These are phyloP conservation scores for Catocala sponsa DNA, from an alignment of 2,888 invertebrate species.

Conservation along the genomic window DNA sequence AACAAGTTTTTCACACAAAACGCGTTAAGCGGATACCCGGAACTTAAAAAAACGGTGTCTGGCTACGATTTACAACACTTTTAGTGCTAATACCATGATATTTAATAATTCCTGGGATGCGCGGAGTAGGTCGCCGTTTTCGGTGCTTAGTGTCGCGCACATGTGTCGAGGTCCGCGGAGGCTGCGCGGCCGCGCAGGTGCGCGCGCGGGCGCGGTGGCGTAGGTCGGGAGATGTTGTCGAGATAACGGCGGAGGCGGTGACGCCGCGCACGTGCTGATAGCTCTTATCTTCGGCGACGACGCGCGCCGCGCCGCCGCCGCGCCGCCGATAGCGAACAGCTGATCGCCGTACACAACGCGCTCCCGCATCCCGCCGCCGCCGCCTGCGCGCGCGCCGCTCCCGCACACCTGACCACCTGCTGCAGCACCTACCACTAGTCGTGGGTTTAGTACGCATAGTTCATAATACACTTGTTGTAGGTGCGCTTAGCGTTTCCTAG, in stretches of 20 bases:
- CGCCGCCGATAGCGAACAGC: slow-evolving; percentile 46
- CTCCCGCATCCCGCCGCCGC: slow-evolving; percentile 10
- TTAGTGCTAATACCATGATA: slow-evolving; percentile 68
- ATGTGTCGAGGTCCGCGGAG: slow-evolving; percentile 20
- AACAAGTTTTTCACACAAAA: slow-evolving; percentile 54
- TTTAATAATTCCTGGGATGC: slow-evolving; percentile 70
- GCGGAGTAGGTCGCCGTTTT: slow-evolving; percentile 7
- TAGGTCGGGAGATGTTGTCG: slow-evolving; percentile 65
- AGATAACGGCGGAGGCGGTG: slow-evolving; percentile 52
- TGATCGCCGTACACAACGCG: slow-evolving; percentile 46
- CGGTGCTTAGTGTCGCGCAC: slow-evolving; percentile 20
- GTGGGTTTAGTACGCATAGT: too few species aligned
- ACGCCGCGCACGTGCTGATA: slow-evolving; percentile 59
- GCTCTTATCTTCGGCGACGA: slow-evolving; percentile 51
- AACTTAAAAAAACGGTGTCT: slow-evolving; percentile 51
- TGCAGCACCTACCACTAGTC: too few species aligned
- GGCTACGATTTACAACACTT: slow-evolving; percentile 58
- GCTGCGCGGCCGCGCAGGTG: slow-evolving; percentile 3
- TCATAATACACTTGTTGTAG: too few species aligned
- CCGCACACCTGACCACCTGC: too few species aligned
- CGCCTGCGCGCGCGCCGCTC: neutral
- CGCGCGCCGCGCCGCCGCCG: slow-evolving; percentile 25
- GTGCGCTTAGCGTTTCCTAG: too few species aligned
- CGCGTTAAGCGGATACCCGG: slow-evolving; percentile 56
- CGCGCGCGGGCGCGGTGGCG: slow-evolving; percentile 28